Evolutionary conservation across 2,113 vertebrate species (phyloP).

Genomic region (Acrocephalus kingi): DNA sequence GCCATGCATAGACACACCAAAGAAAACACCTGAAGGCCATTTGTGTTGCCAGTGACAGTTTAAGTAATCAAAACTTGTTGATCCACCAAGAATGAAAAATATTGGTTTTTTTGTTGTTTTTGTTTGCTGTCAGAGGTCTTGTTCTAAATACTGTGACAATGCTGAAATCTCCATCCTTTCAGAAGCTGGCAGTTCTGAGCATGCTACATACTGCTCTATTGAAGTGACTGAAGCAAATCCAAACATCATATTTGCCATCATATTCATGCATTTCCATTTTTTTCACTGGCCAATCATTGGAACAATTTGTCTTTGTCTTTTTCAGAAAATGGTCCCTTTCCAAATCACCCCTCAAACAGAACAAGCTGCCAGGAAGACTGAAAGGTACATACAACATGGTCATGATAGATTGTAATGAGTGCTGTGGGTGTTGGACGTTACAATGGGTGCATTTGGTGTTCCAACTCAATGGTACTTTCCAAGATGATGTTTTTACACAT

Average conservation of each 20-base stretch:
- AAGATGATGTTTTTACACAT: not conserved
- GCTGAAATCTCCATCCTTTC: not conserved
- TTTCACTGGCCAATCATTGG: not conserved
- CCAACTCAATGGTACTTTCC: not conserved
- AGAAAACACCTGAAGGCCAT: not conserved
- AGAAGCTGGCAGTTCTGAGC: not conserved
- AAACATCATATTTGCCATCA: not conserved
- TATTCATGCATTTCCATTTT: slow-evolving; percentile 20
- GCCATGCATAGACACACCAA: not conserved
- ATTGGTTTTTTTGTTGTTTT: not conserved
- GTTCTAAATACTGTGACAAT: not conserved
- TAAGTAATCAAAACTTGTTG: not conserved
- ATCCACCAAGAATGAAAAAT: not conserved
- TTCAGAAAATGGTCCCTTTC: not conserved
- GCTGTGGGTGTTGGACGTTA: not conserved
- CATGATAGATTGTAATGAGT: not conserved
- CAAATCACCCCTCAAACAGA: slow-evolving; percentile 18
- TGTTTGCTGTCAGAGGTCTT: not conserved
- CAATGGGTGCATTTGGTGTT: not conserved
- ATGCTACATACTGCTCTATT: not conserved
- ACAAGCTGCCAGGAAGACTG: slow-evolving; percentile 2
- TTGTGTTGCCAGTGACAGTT: not conserved
- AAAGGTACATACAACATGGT: not conserved
- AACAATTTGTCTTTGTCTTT: slow-evolving; percentile 31
- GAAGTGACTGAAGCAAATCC: slow-evolving; percentile 28